These are phyloP conservation scores for Colletes gigas DNA, from an alignment of 1,140 invertebrate species.

Conservation along the genomic window DNA sequence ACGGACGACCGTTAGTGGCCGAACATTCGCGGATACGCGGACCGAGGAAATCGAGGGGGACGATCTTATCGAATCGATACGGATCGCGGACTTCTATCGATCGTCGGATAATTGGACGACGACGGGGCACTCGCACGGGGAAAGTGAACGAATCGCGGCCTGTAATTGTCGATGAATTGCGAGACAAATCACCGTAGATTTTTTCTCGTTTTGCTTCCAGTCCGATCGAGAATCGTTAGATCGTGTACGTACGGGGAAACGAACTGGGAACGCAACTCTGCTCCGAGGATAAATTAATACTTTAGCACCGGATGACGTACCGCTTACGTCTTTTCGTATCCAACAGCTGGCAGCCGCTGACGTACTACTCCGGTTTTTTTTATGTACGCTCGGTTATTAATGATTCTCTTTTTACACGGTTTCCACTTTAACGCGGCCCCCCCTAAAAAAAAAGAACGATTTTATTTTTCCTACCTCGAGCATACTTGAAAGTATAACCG, in stretches of 20 bases:
- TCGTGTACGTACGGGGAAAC: neutral
- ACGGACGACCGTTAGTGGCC: constrained; percentile 35
- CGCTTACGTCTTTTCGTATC: no score
- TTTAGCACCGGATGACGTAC: no score
- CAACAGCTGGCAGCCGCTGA: no score
- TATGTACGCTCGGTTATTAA: no score
- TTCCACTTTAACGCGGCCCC: no score
- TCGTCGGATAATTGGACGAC: constrained; percentile 48
- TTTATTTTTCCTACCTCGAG: no score
- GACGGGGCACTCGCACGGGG: constrained; percentile 17
- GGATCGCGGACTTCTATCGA: constrained; percentile 55
- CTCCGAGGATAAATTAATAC: no score
- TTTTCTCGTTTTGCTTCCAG: neutral
- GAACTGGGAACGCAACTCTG: no score
- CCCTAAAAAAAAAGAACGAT: no score
- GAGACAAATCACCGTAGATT: neutral
- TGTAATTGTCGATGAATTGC: neutral
- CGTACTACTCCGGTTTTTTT: no score
- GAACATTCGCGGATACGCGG: constrained; percentile 24
- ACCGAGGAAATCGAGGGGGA: neutral
- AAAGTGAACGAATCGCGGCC: constrained; percentile 48
- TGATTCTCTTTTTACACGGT: no score
- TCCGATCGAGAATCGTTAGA: neutral
- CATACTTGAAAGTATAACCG: no score
- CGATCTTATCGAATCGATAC: constrained; percentile 54